Evolutionary conservation across 2,797 vertebrate species (phyloP), one percentile per base, ranked within the genome.

Genomic region (Lindbergichthys nudifrons): DNA sequence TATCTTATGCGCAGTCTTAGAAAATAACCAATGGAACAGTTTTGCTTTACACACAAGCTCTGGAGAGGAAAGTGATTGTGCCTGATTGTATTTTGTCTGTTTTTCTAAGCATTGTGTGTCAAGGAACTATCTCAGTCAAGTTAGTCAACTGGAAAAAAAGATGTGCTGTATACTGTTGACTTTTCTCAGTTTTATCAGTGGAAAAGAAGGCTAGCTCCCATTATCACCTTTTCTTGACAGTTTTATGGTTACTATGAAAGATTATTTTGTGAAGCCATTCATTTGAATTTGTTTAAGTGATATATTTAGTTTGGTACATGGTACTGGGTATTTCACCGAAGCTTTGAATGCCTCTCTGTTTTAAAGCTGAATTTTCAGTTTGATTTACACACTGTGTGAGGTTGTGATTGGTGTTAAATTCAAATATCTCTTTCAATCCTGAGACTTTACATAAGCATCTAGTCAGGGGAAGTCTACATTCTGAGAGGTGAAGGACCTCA

Each of bases 11-110:
- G 1, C 10, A 16, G 21, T 43, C 32, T 62, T 72, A 70, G 83
- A 80, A 77, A 86, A 75, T 73, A 81, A 67, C 52, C 43, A 54
- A 3, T 9, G 16, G 7, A 50, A 46, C 5, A 42, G 26, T 73
- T 79, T 70, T 75, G 82, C 60, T 65, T 30, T 79, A 69, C 79
- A 54, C 60, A 15, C 45, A 36, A 54, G 51, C 80, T 70, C 67
- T 53, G 43, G 65, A 74, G 82, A 79, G 53, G 71, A 10, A 67
- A 71, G 79, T 63, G 75, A 86, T 76, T 78, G 81, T 79, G 46
- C 30, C 15, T 60, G 53, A 73, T 69, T 41, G 39, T 26, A 9
- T 13, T 23, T 30, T 26, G 36, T 68, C 53, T 76, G 46, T 64
- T 58, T 75, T 71, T 32, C 50, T 56, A 51, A 46, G 46, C 32